A percentile compares a stretch with the other conserved stretches of the same genome.
Evolutionary conservation across 2,888 invertebrate genomes (phyloP).

Genomic region (Crioceris asparagi): DNA sequence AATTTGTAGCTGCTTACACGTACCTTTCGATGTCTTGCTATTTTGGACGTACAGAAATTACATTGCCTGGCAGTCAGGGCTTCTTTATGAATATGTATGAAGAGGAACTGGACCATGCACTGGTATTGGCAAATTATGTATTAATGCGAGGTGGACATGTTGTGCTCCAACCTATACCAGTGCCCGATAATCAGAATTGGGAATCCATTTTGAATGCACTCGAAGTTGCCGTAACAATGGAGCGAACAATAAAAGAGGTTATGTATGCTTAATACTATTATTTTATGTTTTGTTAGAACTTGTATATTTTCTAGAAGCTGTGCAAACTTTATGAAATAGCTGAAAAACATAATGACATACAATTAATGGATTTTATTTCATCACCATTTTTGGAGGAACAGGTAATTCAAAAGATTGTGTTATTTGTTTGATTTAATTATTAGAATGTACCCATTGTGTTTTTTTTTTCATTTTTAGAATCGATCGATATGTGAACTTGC

Average conservation of each 20-base stretch:
- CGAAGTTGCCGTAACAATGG: conserved; percentile 31
- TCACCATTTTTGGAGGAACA: conserved; percentile 46
- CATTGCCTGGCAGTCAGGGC: conserved; percentile 37
- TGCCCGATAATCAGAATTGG: conserved; percentile 34
- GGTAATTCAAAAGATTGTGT: too few species aligned
- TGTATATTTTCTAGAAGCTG: conserved; percentile 37
- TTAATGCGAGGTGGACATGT: conserved; percentile 40
- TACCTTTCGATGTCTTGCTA: conserved; percentile 51
- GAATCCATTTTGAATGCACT: conserved; percentile 37
- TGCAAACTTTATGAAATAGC: conserved; percentile 36
- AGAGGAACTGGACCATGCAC: conserved; percentile 41
- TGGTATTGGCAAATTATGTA: conserved; percentile 38
- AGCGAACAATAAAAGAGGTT: conserved; percentile 32
- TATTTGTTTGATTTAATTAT: too few species aligned
- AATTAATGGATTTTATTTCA: conserved; percentile 43
- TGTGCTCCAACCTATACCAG: conserved; percentile 27
- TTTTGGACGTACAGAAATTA: conserved; percentile 40
- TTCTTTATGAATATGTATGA: conserved; percentile 42
- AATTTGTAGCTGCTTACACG: conserved; percentile 48
- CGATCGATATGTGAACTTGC: too few species aligned
- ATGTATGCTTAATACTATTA: conserved; percentile 5
- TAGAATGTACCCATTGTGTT: too few species aligned
- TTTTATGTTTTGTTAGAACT: not conserved
- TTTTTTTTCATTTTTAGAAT: too few species aligned
- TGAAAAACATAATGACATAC: conserved; percentile 39